Base-by-base conservation (phyloP, 2,888 invertebrate genomes). In the Lapara coniferarum region DNA sequence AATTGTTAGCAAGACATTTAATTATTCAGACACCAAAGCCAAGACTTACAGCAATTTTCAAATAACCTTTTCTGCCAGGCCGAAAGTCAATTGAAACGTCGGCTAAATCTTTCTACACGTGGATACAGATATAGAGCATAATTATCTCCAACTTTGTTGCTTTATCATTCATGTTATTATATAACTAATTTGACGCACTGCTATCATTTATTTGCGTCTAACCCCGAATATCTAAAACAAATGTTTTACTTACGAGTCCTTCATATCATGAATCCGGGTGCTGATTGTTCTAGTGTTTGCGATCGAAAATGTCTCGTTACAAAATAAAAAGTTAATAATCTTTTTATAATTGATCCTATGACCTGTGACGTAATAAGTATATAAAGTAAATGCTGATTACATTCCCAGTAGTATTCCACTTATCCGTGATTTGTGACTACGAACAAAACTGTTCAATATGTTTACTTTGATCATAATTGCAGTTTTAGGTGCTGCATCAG, bases 311-410 rank as follows among this genome's bases (percentile, higher is more conserved):
- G 13, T 19, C 19, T 13, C 7, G 12, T 46, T 13, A 12, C 19
- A 5, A 63, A 13, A 46, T 44, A 46, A 16, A 46, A 16, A 19
- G 10, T 0, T 2, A 49, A 49, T 49, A 49, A 63, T 63, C 16
- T 63, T 19, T 63, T 46, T 12, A 63, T 49, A 63, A 63, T 0
- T 63, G 16, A 63, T 19, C 49, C 12, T 19, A 6, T 49, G 49
- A 63, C 63, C 63, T 13, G 63, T 49, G 46, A 13, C 19, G 63
- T 63, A 13, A 12, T 19, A 0, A 49, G 49, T 63, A 63, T 63
- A 63, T 63, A 63, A 63, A 63, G 49, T 46, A 63, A 49, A 49
- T 63, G 6, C 19, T 63, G 63, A 63, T 63, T 63, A 63, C 16
- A 49, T 12, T 16, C 2, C 63, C 49, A 63, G 63, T 49, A 63